Evolutionary conservation across 2,888 invertebrate species (phyloP).

Genomic region (Hypolimnas misippus): DNA sequence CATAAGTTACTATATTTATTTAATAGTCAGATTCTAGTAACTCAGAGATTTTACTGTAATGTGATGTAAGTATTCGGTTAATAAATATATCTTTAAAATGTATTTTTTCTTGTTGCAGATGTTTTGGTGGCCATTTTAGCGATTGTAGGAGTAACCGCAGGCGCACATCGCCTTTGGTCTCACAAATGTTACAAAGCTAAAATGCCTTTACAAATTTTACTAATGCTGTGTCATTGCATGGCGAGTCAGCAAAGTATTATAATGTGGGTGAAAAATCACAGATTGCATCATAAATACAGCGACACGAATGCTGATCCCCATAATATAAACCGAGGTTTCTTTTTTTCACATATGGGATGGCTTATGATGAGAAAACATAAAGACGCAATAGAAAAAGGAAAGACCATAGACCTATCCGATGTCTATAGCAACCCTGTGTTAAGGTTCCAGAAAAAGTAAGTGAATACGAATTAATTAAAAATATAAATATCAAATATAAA

Average conservation of each 20-base stretch:
- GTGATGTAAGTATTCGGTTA: no score
- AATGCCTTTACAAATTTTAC: slow-evolving; percentile 52
- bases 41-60: no score
- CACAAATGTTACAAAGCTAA: slow-evolving; percentile 58
- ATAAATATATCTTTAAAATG: background rate
- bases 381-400: slow-evolving; percentile 88
- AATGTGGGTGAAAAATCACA: background rate
- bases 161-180: slow-evolving; percentile 45
- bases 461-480: no score
- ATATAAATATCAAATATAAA: no score
- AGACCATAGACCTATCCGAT: slow-evolving; percentile 87
- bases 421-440: slow-evolving; percentile 87
- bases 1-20: no score
- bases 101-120: slow-evolving; percentile 30
- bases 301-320: slow-evolving; percentile 89
- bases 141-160: slow-evolving; percentile 46
- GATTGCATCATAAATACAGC: background rate
- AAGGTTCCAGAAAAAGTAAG: slow-evolving; percentile 87
- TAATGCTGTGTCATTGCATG: slow-evolving; percentile 47
- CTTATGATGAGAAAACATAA: slow-evolving; percentile 89
- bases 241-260: background rate
- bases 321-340: slow-evolving; percentile 90
- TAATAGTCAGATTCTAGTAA: no score
- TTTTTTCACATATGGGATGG: slow-evolving; percentile 94
- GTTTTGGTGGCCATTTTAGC: slow-evolving; percentile 29